Evolutionary conservation across 1,140 invertebrate species (phyloP), one percentile per base, ranked within the genome.

Genomic region (Muscidifurax raptorellus): DNA sequence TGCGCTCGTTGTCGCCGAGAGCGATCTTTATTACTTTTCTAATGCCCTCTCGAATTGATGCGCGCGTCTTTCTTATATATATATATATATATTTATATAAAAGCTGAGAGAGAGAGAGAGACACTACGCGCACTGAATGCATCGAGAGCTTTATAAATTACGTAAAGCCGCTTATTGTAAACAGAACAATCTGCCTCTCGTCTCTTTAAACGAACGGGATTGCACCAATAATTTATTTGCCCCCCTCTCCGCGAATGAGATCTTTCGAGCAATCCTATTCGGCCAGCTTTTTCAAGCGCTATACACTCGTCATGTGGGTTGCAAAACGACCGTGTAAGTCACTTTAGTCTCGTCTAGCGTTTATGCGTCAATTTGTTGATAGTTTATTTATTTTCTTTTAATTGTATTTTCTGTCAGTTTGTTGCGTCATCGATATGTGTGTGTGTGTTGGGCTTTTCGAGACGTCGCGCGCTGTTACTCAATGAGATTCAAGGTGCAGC

Each of bases 211-310:
- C 36, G 67, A 67, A 72, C 4, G 25, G 9, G 71, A 71, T 74
- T 80, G 79, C 40, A n/a, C 36, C 30, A 67, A 80, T 80, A 80
- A 80, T 40, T 80, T 80, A 80, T 80, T 44, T 44, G 25, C 47
- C 52, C 32, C 44, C 22, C 9, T 52, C 15, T 28, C 27, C 52
- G 30, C 18, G 25, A 66, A 67, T 18, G 64, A 64, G 59, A 80
- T 80, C 64, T 80, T 67, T 67, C 28, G 40, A 44, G 64, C 30
- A 32, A 80, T 80, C 32, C 25, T 78, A 5, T 64, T 64, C 47
- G 3, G 30, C 64, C 52, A 7, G 22, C 47, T 78, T 78, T 64
- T 78, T 28, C 10, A 78, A 64, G 15, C n/a, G n/a, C n/a, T 64
- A 22, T 28, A 10, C 64, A 44, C 47, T 78, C 64, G 76, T 64